phyloP scores from a whole-genome alignment of 2,888 invertebrate species.

The Lasioglossum lativentre region DNA sequence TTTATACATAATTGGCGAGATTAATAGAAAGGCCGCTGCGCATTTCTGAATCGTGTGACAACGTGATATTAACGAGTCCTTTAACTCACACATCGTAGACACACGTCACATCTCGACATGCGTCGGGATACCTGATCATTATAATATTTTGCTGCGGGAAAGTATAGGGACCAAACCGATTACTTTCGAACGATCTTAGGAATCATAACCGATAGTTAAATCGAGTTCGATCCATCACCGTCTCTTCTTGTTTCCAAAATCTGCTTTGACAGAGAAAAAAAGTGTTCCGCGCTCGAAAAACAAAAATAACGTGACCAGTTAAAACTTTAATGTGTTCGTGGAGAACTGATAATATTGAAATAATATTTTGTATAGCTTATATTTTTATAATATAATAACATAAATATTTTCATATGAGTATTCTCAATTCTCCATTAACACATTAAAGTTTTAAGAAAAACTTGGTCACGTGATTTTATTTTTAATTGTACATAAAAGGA shows the following conservation, averaged over 20 bases:
- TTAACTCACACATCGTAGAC: slow-evolving; percentile 75
- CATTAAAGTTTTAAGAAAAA: no score
- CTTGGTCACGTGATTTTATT: no score
- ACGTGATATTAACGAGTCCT: slow-evolving; percentile 77
- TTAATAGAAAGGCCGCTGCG: slow-evolving; percentile 76
- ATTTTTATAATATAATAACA: no score
- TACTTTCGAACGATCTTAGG: slow-evolving; percentile 53
- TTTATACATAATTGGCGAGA: slow-evolving; percentile 58
- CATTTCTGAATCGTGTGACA: slow-evolving; percentile 68
- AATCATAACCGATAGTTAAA: slow-evolving; percentile 76
- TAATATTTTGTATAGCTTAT: no score
- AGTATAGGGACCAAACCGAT: slow-evolving; percentile 43
- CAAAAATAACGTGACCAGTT: background rate
- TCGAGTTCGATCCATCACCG: slow-evolving; percentile 58
- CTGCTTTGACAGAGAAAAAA: background rate
- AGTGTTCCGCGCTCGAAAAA: background rate
- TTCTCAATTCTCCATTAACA: no score
- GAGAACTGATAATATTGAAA: no score
- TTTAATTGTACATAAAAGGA: no score
- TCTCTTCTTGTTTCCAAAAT: background rate
- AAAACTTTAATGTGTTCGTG: background rate
- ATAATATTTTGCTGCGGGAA: slow-evolving; percentile 75
- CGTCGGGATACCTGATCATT: slow-evolving; percentile 79
- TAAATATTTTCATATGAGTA: no score
- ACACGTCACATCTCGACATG: background rate